A percentile compares a stretch with the other conserved stretches of the same genome.
Conservation (phyloP, 2,113 vertebrate species). For the Chaetodon trifascialis region DNA sequence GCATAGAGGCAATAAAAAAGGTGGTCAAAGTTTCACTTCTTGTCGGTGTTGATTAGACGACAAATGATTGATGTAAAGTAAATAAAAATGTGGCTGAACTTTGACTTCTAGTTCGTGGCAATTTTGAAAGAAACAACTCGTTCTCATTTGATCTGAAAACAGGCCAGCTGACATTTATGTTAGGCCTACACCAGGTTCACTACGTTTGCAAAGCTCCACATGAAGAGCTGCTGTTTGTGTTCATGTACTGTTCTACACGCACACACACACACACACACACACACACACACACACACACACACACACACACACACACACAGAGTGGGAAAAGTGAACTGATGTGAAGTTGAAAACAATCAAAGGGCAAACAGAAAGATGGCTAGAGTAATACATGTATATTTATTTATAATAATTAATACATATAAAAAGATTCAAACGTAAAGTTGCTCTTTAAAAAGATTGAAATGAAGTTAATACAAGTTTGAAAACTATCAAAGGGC, state of each 20-base stretch:
- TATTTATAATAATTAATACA: no score
- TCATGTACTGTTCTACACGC: neutral
- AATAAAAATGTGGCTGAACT: neutral
- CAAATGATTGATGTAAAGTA: neutral
- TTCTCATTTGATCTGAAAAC: no score
- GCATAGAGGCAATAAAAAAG: neutral
- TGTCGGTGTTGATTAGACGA: neutral
- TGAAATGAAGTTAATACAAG: neutral
- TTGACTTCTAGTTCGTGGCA: neutral
- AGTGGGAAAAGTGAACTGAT: neutral
- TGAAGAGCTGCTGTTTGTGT: neutral
- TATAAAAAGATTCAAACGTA: neutral
- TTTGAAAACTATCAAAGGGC: slow-evolving; percentile 3
- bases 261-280: neutral
- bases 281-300: neutral
- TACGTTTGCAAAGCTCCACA: no score
- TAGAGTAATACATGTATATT: no score
- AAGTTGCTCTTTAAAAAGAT: neutral
- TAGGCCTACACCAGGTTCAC: no score
- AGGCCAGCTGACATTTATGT: no score
- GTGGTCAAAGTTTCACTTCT: neutral
- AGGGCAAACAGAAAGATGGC: neutral
- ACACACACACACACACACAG: no score
- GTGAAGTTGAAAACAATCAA: slow-evolving; percentile 11
- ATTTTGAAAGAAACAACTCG: no score